These are phyloP conservation scores for Psittacus erithacus DNA, from an alignment of 2,113 vertebrate genomes.

Conservation along the genomic window DNA sequence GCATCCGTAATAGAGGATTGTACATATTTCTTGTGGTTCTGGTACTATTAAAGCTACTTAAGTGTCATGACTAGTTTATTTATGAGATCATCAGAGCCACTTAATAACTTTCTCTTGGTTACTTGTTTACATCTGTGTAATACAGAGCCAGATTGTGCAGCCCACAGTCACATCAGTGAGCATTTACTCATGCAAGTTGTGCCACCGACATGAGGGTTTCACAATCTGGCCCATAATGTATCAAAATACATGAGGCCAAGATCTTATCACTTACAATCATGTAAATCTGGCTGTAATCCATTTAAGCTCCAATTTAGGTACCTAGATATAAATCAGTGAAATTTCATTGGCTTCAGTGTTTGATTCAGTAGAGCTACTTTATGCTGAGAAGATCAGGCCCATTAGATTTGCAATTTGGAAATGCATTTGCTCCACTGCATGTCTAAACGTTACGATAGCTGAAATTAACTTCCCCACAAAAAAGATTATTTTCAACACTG, in stretches of 20 bases:
- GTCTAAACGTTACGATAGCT: constrained; percentile 1
- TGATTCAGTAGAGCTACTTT: constrained; percentile 38
- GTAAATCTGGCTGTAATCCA: constrained; percentile 51
- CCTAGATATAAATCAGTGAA: constrained; percentile 51
- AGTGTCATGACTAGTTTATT: constrained; percentile 62
- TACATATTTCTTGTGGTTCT: constrained; percentile 59
- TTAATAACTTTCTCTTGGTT: constrained; percentile 63
- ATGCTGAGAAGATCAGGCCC: constrained; percentile 7
- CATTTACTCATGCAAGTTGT: constrained; percentile 41
- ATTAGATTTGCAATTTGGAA: constrained; percentile 53
- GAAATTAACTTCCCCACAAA: constrained; percentile 40
- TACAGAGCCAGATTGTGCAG: constrained; percentile 43
- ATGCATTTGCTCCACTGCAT: constrained; percentile 23
- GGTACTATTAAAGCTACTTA: constrained; percentile 60
- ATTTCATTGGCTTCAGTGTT: background rate
- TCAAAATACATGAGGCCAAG: constrained; percentile 39
- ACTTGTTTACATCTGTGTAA: constrained; percentile 50
- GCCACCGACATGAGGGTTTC: constrained; percentile 22
- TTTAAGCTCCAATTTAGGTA: constrained; percentile 32
- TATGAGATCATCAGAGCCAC: constrained; percentile 59
- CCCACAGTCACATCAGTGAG: background rate
- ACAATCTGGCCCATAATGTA: constrained; percentile 46
- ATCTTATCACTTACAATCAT: constrained; percentile 46
- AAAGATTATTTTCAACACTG: constrained; percentile 24
- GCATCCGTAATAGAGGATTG: constrained; percentile 15